Evolutionary conservation across 2,888 invertebrate genomes (phyloP), one percentile per base, ranked within the genome.

Genomic region (Cinara cedri): DNA sequence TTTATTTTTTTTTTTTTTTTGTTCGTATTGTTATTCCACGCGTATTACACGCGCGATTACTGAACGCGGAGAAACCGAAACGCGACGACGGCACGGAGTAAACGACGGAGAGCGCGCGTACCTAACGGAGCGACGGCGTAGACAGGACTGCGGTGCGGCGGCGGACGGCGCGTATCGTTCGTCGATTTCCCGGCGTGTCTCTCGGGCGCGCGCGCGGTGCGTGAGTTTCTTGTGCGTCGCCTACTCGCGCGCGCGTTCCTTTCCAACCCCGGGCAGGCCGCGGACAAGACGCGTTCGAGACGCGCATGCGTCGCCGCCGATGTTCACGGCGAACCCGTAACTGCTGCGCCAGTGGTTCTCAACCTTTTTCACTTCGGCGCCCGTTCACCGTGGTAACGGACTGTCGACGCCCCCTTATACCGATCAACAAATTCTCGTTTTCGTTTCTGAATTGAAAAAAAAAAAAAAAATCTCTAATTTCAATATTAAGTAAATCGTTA

Each of bases 251-350:
- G 63, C 62, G 62, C 60, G 60, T 63, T 44, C 63, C n/a, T 62
- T 13, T n/a, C n/a, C n/a, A n/a, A n/a, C 42, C 11, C 63, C 34
- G 9, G 34, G 34, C 34, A 6, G 34, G 3, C 34, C 46, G 46
- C 66, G 46, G 46, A 19, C 44, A 34, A 55, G 44, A 44, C 70
- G 63, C n/a, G 6, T 16, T 13, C 24, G 16, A 8, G 10, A 16
- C 44, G 26, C 72, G 72, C 72, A 74, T 62, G 62, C 72, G 62
- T 19, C 60, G 49, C 34, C 51, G 24, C 21, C 71, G 49, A 49
- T 49, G 72, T 72, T 72, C 72, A 72, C 72, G 60, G 62, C 62
- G 19, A 57, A 24, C 71, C 46, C 11, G 65, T 46, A n/a, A n/a
- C 54, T 3, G 54, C 54, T n/a, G 19, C 13, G 6, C 6, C n/a